Base-by-base conservation (phyloP, 2,797 vertebrate genomes). In the Phataginus tricuspis region DNA sequence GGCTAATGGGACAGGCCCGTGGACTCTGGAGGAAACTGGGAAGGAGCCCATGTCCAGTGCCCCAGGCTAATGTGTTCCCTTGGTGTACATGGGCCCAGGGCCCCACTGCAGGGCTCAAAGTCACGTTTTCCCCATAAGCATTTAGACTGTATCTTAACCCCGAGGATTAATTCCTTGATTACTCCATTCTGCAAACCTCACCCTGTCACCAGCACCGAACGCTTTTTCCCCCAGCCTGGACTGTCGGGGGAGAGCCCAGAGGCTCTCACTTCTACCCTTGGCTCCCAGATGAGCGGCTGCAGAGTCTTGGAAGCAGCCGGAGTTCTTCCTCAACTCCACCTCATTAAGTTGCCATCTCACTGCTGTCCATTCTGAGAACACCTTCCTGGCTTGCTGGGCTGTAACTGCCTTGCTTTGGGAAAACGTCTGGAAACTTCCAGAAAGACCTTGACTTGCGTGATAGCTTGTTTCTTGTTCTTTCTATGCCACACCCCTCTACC, bases 31-130 rank as follows among this genome's bases (percentile, higher is more conserved):
- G 19, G 29, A 45, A 82, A 7, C 29, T 29, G 27, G 16, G 68
- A 37, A 66, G 27, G 16, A 37, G 12, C 14, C 0, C 7, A 10
- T 2, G 2, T 8, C 55, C 49, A 29, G 0, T 5, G 23, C 3
- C 23, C 18, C 13, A 29, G 31, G 5, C 27, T 49, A 25, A 19
- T 29, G 18, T 5, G 0, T 18, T 69, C n/a, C 51, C 53, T 74
- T 59, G 45, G 45, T 10, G 10, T 45, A 45, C 45, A 45, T 1
- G 19, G n/a, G 2, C 4, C 23, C 59, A 79, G 71, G 42, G 12
- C 1, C 55, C 21, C 5, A 2, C 39, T 34, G 49, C 3, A 23
- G 39, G 39, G 39, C 39, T n/a, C 14, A 61, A n/a, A 16, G 71
- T 7, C 11, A 7, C 7, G 5, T 53, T 53, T 18, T 25, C 53